These are phyloP conservation scores for Aphelenchoides fujianensis DNA, from an alignment of 1,140 invertebrate genomes.

Conservation along the genomic window DNA sequence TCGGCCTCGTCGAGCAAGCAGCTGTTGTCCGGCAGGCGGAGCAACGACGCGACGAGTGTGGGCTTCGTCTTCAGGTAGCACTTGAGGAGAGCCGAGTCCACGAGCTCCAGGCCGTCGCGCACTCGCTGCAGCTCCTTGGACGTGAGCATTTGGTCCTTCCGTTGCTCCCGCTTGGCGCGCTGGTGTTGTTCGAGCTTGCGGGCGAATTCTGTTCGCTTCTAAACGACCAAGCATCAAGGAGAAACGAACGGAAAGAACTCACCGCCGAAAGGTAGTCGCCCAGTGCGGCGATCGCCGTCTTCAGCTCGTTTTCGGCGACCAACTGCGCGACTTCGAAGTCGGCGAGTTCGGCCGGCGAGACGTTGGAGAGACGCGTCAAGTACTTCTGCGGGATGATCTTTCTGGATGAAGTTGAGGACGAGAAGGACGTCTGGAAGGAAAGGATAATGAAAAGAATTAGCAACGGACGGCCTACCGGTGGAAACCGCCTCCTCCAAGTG, in stretches of 20 bases:
- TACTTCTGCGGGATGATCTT: conserved; percentile 44
- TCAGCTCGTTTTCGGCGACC: conserved; percentile 38
- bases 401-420: conserved; percentile 39
- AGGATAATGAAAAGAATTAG: no score
- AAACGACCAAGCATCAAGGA: conserved; percentile 16
- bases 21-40: conserved; percentile 80
- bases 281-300: conserved; percentile 35
- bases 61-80: conserved; percentile 75
- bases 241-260: background rate
- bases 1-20: conserved; percentile 92
- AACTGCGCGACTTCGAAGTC: conserved; percentile 23
- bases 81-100: conserved; percentile 71
- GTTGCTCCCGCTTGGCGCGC: conserved; percentile 22
- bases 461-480: conserved; percentile 35
- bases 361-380: conserved; percentile 21
- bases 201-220: conserved; percentile 38
- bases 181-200: conserved; percentile 16
- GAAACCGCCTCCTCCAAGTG: conserved; percentile 29
- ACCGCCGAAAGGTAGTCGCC: conserved; percentile 37
- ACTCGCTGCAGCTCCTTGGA: conserved; percentile 36
- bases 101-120: conserved; percentile 33
- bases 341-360: conserved; percentile 24
- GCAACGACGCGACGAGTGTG: conserved; percentile 80
- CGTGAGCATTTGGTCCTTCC: conserved; percentile 29
- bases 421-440: conserved; percentile 38